phyloP scores from a whole-genome alignment of 1,140 invertebrate species.

The Manduca sexta region DNA sequence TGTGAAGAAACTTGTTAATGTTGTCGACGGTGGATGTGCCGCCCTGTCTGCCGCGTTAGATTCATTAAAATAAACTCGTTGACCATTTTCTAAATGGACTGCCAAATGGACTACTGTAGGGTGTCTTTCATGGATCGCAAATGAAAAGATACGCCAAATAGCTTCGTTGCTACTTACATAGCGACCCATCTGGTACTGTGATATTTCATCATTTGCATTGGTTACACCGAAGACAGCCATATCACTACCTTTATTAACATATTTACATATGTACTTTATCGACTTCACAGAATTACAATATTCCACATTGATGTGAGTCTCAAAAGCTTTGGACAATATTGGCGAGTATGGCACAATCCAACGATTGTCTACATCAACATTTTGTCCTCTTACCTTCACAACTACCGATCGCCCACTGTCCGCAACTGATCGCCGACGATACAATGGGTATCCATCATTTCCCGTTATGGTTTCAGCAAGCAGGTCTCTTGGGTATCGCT shows the following conservation, averaged over 20 bases:
- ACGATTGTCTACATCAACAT: slow-evolving; percentile 53
- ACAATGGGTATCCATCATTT: slow-evolving; percentile 32
- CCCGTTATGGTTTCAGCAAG: slow-evolving; percentile 20
- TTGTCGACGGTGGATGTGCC: slow-evolving; percentile 5
- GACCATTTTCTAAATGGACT: slow-evolving; percentile 13
- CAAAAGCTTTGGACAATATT: background rate
- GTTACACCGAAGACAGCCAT: slow-evolving; percentile 52
- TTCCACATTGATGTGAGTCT: background rate
- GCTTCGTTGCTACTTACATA: slow-evolving; percentile 20
- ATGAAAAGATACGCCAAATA: slow-evolving; percentile 1
- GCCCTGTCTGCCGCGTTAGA: slow-evolving; percentile 1
- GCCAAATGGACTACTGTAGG: slow-evolving; percentile 6
- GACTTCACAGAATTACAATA: background rate
- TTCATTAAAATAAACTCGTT: slow-evolving; percentile 8
- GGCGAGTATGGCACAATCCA: slow-evolving; percentile 34
- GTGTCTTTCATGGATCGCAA: slow-evolving; percentile 1
- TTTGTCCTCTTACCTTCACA: slow-evolving; percentile 18
- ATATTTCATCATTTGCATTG: slow-evolving; percentile 4
- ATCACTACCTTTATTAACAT: no score
- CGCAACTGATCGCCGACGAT: slow-evolving; percentile 30
- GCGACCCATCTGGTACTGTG: background rate
- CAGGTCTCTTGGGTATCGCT: slow-evolving; percentile 15
- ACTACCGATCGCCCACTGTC: slow-evolving; percentile 40
- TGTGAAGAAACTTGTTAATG: slow-evolving; percentile 4
- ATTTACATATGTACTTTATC: background rate